Conservation (phyloP, 2,888 invertebrate genomes). For the Crematogaster levior region DNA sequence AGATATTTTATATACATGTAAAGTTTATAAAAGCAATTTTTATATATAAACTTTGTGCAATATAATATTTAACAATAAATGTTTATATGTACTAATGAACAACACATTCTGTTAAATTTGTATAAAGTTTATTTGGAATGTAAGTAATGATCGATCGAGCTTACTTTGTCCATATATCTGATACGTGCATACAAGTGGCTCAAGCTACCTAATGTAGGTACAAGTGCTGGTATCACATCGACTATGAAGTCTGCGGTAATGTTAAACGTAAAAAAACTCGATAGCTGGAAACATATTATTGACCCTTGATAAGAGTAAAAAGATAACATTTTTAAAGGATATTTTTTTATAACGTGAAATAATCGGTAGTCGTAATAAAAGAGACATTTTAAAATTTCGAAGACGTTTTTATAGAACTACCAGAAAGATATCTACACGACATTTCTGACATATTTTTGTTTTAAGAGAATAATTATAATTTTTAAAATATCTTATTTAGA, state of each 20-base stretch:
- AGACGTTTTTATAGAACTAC: neutral
- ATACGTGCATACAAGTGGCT: neutral
- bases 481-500: neutral
- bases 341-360: neutral
- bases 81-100: neutral
- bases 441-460: neutral
- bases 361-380: no score
- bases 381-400: neutral
- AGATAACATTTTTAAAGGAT: neutral
- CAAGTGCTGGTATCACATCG: neutral
- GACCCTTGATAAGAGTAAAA: neutral
- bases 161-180: slow-evolving; percentile 3
- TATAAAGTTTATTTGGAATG: neutral
- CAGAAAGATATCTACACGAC: neutral
- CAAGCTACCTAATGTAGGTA: neutral
- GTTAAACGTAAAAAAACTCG: neutral
- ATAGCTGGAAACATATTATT: slow-evolving; percentile 9
- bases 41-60: neutral
- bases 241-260: neutral
- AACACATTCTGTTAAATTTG: neutral
- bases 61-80: neutral
- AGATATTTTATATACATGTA: neutral
- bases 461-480: no score
- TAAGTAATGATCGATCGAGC: neutral
- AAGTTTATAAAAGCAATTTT: neutral